Percentiles rank a stretch among this genome's conserved stretches.
These are phyloP conservation scores for Thalassarche chlororhynchos DNA, from an alignment of 2,113 vertebrate species.

Conservation along the genomic window DNA sequence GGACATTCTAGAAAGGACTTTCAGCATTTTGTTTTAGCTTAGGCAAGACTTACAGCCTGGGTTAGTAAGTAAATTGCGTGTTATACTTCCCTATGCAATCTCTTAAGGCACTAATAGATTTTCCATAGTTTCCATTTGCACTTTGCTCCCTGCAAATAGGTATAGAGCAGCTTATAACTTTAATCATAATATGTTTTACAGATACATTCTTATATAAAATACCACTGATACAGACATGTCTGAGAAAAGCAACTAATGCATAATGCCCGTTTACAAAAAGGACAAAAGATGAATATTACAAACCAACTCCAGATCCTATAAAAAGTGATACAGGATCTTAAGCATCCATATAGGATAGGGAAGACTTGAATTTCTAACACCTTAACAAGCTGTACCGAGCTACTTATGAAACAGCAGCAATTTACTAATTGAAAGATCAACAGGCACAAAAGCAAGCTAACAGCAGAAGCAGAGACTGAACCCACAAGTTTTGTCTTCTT, in stretches of 20 bases:
- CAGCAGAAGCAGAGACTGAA: neutral
- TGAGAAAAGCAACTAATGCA: neutral
- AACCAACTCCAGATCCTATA: neutral
- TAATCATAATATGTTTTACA: neutral
- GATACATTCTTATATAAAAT: neutral
- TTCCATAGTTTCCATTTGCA: neutral
- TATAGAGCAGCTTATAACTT: neutral
- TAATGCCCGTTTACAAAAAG: neutral
- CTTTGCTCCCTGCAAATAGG: neutral
- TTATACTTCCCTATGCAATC: neutral
- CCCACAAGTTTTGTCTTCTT: neutral
- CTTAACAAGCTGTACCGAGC: neutral
- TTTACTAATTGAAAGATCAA: neutral
- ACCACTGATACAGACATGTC: neutral
- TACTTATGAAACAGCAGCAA: neutral
- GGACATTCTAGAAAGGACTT: neutral
- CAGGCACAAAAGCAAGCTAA: neutral
- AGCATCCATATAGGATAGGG: neutral
- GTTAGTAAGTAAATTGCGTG: neutral
- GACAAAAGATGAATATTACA: neutral
- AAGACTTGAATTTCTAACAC: neutral
- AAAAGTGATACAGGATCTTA: neutral
- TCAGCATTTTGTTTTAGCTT: neutral
- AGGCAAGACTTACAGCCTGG: neutral
- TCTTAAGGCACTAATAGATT: neutral